Evolutionary conservation across 2,888 invertebrate species (phyloP), one percentile per base, ranked within the genome.

Genomic region (Branchipolynoe longqiensis): DNA sequence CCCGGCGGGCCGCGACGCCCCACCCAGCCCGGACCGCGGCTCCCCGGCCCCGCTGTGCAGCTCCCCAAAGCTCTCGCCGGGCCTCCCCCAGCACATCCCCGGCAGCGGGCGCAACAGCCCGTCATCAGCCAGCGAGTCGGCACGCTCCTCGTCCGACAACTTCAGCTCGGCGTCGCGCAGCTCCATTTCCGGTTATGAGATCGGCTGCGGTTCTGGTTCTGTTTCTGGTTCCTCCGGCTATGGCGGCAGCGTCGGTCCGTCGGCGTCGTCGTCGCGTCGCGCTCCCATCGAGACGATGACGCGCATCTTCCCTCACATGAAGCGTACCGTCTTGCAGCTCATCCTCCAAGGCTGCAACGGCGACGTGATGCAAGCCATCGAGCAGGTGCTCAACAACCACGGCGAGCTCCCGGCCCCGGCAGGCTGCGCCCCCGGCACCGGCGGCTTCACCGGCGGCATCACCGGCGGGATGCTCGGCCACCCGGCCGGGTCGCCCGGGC

Each of bases 291-390:
- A 98, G 92, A 97, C 98, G 0, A 95, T 98, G 14, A 95, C 97
- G 90, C 95, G 98, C 90, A 97, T 98, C 0, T 98, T 98, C 92
- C 98, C 98, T 0, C 96, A 96, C 90, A 96, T 97, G 90, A 96
- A 97, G 90, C 95, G 97, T 78, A 96, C 96, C 81, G 97, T 98
- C 91, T 97, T 98, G 0, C 98, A 98, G 93, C 95, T 96, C 2
- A 95, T 97, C 69, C 94, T 98, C 31, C 96, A 97, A 89, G 95
- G 97, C 87, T 97, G 96, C 93, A 96, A 97, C 93, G 97, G 97
- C 0, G 98, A 98, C 92, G 97, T 98, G 0, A 96, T 98, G 0
- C 96, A 97, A 90, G 98, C 98, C 0, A 98, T 98, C 96, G 98
- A 98, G 92, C 96, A 97, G 92, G 96, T 98, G 95, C 90, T 94